Percentiles rank a stretch among this genome's conserved stretches.
Conservation (phyloP, 2,888 invertebrate species). For the Caenorhabditis macrosperma region DNA sequence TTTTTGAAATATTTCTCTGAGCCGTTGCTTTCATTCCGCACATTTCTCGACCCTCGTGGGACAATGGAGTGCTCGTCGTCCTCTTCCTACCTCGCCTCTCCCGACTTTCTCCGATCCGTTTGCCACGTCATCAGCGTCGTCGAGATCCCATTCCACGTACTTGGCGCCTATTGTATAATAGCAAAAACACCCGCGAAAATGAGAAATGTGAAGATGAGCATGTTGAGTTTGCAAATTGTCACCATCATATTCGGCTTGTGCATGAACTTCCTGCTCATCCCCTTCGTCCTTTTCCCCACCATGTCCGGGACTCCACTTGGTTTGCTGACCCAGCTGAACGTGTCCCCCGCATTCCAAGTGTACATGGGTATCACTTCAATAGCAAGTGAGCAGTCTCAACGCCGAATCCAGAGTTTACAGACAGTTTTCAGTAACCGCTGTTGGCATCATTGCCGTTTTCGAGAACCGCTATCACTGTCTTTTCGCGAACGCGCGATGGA, state of each 20-base stretch:
- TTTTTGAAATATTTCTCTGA: too few species aligned
- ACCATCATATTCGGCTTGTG: slow-evolving; percentile 1
- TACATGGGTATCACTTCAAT: slow-evolving; percentile 1
- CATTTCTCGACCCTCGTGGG: too few species aligned
- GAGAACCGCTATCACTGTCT: slow-evolving; percentile 12
- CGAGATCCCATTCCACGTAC: slow-evolving; percentile 12
- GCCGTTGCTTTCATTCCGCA: too few species aligned
- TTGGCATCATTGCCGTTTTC: slow-evolving; percentile 8
- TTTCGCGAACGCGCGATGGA: slow-evolving; percentile 3
- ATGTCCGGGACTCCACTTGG: slow-evolving; percentile 3
- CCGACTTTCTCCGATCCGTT: background rate
- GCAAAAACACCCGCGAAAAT: slow-evolving; percentile 3
- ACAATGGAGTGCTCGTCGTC: too few species aligned
- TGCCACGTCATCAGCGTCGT: slow-evolving; percentile 15
- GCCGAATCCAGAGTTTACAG: too few species aligned
- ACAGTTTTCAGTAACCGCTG: slow-evolving; percentile 16
- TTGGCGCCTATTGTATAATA: slow-evolving; percentile 1
- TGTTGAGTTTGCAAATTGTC: slow-evolving; percentile 12
- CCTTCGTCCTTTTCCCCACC: slow-evolving; percentile 1
- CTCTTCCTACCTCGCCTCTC: background rate
- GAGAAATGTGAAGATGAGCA: slow-evolving; percentile 14
- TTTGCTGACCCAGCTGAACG: background rate
- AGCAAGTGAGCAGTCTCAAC: background rate
- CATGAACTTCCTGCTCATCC: slow-evolving; percentile 8
- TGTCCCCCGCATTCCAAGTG: background rate